phyloP scores from a whole-genome alignment of 2,797 vertebrate species.

The Rhadinocentrus ornatus region DNA sequence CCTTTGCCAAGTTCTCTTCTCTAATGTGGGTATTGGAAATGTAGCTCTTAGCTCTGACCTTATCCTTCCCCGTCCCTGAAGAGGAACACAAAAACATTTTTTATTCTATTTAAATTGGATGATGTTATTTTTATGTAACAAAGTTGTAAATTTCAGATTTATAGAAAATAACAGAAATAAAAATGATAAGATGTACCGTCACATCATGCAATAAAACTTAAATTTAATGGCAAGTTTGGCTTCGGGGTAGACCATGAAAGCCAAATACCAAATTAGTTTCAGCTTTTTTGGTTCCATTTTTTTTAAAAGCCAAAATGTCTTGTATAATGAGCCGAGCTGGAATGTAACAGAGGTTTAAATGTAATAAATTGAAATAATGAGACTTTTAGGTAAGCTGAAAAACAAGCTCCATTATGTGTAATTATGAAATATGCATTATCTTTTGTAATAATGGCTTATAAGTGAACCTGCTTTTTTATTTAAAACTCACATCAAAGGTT shows the following conservation, averaged over 20 bases:
- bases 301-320: too few relatives aligned
- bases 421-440: too few relatives aligned
- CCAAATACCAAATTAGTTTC: not conserved
- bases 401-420: not conserved
- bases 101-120: slow-evolving; percentile 17
- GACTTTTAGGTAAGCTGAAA: not conserved
- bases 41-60: slow-evolving; percentile 74
- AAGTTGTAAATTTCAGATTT: slow-evolving; percentile 1
- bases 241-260: not conserved
- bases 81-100: slow-evolving; percentile 32
- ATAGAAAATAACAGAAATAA: not conserved
- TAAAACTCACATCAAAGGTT: too few relatives aligned
- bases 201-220: not conserved
- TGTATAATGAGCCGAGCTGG: not conserved
- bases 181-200: not conserved
- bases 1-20: slow-evolving; percentile 53
- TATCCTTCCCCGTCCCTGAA: slow-evolving; percentile 84
- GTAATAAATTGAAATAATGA: not conserved
- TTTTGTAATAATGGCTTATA: too few relatives aligned
- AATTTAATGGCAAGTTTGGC: not conserved
- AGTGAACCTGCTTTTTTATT: too few relatives aligned
- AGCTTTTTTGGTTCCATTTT: not conserved
- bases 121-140: slow-evolving; percentile 23
- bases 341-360: not conserved
- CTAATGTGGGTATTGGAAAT: slow-evolving; percentile 44